Percentiles rank a stretch among this genome's conserved stretches.
Evolutionary conservation across 2,888 invertebrate genomes (phyloP).

Genomic region (Hirudinaria manillensis): DNA sequence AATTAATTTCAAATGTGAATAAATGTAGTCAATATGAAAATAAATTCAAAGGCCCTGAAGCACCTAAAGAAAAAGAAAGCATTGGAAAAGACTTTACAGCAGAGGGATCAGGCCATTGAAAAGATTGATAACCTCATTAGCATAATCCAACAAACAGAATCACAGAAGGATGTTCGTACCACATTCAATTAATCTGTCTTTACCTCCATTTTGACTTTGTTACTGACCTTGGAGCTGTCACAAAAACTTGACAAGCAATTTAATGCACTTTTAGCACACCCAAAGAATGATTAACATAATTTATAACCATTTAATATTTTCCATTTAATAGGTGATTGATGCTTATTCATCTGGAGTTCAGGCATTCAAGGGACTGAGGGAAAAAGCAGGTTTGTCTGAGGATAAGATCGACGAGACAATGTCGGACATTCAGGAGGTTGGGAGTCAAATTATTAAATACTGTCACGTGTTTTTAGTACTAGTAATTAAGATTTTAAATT

Average conservation of each 20-base stretch:
- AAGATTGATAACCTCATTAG: conserved; percentile 34
- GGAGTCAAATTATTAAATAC: too few species aligned
- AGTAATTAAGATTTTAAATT: too few species aligned
- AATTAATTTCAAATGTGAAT: not conserved
- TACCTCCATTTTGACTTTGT: not conserved
- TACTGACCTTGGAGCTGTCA: not conserved
- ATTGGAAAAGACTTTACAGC: conserved; percentile 25
- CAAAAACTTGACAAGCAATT: not conserved
- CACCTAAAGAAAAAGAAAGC: conserved; percentile 35
- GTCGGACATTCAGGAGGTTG: conserved; percentile 38
- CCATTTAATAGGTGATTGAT: conserved; percentile 19
- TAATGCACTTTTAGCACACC: not conserved
- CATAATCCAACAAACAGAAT: conserved; percentile 37
- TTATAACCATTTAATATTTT: too few species aligned
- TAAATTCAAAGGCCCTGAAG: conserved; percentile 34
- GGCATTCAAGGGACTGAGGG: conserved; percentile 35
- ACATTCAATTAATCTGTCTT: too few species aligned
- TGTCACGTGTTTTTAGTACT: too few species aligned
- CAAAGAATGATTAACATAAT: not conserved
- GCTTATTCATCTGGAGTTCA: conserved; percentile 34
- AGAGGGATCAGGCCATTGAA: conserved; percentile 34
- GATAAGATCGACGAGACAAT: conserved; percentile 37
- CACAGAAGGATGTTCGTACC: conserved; percentile 37
- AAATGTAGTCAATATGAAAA: not conserved
- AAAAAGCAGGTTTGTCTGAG: conserved; percentile 33